Evolutionary conservation across 2,797 vertebrate genomes (phyloP), one percentile per base, ranked within the genome.

Genomic region (Melanogrammus aeglefinus): DNA sequence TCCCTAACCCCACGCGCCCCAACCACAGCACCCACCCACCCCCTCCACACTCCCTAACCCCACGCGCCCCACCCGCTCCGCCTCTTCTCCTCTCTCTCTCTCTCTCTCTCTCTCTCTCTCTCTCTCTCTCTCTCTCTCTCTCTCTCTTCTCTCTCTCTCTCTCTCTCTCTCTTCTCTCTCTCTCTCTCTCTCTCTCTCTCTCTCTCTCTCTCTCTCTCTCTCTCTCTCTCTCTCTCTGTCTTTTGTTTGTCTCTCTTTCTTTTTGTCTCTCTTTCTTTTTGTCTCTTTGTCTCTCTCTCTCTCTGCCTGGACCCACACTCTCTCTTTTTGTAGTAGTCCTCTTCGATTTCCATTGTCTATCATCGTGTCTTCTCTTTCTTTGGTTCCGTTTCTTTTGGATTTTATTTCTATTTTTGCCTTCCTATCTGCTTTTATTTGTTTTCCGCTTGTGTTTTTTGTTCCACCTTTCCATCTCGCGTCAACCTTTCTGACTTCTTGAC

Each of bases 1-100:
- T 98, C 96, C 95, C 95, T 92, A 6, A 94, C 93, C 94, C 92
- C 91, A 93, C 24, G 12, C 0, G 33, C 39, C 21, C 36, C 38
- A n/a, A 38, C 12, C 38, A 38, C 73, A 36, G 36, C 36, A 27
- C 35, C 38, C n/a, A 24, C 38, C n/a, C n/a, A 74, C 24, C 44
- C 57, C 33, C 0, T 0, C 39, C 31, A 47, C 70, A 76, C 38
- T 31, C 29, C 9, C 44, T 39, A 13, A 76, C 29, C 44, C 79
- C 66, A 82, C 73, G 79, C 87, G 70, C 83, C 75, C 89, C 82
- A 78, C 79, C 33, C 13, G 16, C 81, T 83, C 80, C 83, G 38
- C 1, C 78, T 82, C 77, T 1, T 80, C 76, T 38, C 84, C 79
- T 84, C 6, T 78, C 41, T 85, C 35, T 79, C 12, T 72, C 3